Conservation (phyloP, 2,113 vertebrate genomes). For the Oreochromis spilurus region DNA sequence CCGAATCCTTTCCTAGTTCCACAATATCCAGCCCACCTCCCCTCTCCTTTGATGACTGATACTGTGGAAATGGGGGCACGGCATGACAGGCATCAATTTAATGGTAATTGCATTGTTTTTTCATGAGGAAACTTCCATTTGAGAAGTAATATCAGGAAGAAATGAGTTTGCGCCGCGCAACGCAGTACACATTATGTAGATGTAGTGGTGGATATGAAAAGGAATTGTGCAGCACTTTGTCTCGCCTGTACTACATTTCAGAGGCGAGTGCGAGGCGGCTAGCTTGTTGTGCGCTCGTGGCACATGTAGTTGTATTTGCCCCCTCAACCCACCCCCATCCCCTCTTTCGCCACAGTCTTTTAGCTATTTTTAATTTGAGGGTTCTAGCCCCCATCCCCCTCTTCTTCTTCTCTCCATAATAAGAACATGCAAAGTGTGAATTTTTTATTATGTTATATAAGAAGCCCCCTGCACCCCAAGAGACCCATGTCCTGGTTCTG, state of each 20-base stretch:
- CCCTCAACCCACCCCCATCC: background rate
- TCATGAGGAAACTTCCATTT: slow-evolving; percentile 13
- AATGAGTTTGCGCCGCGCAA: slow-evolving; percentile 27
- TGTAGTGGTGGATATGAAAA: slow-evolving; percentile 10
- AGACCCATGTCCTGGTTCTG: slow-evolving; percentile 73
- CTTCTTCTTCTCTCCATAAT: slow-evolving; percentile 44
- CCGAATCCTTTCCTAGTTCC: background rate
- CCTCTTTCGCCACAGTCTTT: background rate
- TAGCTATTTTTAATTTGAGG: slow-evolving; percentile 58
- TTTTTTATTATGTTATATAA: slow-evolving; percentile 79
- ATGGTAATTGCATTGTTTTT: slow-evolving; percentile 55
- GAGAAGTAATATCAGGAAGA: slow-evolving; percentile 40
- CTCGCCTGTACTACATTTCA: background rate
- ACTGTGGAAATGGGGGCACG: slow-evolving; percentile 18
- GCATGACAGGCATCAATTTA: slow-evolving; percentile 49
- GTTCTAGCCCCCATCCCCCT: slow-evolving; percentile 5
- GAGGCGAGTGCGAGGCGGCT: background rate
- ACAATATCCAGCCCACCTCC: slow-evolving; percentile 11
- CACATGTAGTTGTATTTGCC: background rate
- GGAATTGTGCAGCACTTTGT: background rate
- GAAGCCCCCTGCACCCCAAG: slow-evolving; percentile 59
- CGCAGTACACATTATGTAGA: slow-evolving; percentile 38
- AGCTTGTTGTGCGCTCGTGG: background rate
- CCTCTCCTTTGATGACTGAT: slow-evolving; percentile 36
- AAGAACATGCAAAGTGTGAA: slow-evolving; percentile 73